A percentile compares a stretch with the other conserved stretches of the same genome.
Conservation (phyloP, 2,888 invertebrate genomes). For the Ochlodes sylvanus region DNA sequence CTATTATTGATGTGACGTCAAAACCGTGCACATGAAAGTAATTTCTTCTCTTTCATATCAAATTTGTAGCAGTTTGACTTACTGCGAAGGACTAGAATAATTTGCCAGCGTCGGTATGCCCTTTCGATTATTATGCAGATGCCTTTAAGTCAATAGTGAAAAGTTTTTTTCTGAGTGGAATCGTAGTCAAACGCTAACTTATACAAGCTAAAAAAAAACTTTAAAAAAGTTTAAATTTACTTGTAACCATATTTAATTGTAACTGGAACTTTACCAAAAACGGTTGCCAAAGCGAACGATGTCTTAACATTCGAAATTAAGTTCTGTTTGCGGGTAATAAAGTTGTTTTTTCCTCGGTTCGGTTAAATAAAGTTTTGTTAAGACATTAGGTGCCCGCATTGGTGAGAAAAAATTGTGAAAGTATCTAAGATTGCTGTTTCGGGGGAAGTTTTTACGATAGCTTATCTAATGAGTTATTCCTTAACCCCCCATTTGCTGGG, state of each 20-base stretch:
- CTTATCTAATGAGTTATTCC: slow-evolving; percentile 30
- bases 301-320: slow-evolving; percentile 1
- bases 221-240: too few relatives aligned
- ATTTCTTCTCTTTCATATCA: background rate
- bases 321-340: background rate
- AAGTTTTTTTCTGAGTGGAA: too few relatives aligned
- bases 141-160: too few relatives aligned
- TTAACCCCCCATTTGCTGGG: background rate
- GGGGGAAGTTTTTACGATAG: slow-evolving; percentile 14
- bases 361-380: slow-evolving; percentile 9
- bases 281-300: background rate
- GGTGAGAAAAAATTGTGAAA: slow-evolving; percentile 2
- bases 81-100: too few relatives aligned
- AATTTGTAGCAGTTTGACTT: slow-evolving; percentile 16
- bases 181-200: too few relatives aligned
- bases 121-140: too few relatives aligned
- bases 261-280: slow-evolving; percentile 28
- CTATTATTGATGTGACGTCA: too few relatives aligned
- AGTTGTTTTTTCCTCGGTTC: slow-evolving; percentile 2
- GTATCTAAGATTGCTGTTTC: slow-evolving; percentile 10
- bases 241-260: slow-evolving; percentile 22
- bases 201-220: too few relatives aligned
- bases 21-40: too few relatives aligned
- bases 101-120: background rate
- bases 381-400: slow-evolving; percentile 10